phyloP scores from a whole-genome alignment of 2,797 vertebrate species.

The Lophotriccus pileatus region DNA sequence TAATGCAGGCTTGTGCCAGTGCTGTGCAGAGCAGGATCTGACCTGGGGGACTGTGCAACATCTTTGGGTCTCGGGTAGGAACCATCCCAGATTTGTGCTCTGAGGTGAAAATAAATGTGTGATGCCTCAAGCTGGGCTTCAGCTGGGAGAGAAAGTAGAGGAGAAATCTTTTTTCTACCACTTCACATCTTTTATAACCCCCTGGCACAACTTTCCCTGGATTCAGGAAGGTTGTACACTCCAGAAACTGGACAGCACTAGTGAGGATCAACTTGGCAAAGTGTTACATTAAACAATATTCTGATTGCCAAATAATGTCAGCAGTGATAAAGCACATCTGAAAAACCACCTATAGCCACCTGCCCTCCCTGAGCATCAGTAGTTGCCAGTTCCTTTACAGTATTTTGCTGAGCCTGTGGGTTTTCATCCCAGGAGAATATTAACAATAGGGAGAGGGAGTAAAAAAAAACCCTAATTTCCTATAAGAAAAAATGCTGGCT shows the following conservation, averaged over 20 bases:
- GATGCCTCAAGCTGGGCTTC: background rate
- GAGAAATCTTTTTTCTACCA: background rate
- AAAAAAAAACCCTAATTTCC: background rate
- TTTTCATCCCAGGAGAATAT: background rate
- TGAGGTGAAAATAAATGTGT: background rate
- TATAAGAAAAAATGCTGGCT: constrained; percentile 5
- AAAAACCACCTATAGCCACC: constrained; percentile 57
- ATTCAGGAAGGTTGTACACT: background rate
- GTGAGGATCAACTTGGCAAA: background rate
- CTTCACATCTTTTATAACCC: background rate
- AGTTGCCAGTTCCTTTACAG: constrained; percentile 26
- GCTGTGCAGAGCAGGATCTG: background rate
- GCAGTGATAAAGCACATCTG: constrained; percentile 25
- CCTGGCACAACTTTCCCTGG: background rate
- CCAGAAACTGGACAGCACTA: background rate
- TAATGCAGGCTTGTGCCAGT: background rate
- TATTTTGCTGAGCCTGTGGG: background rate
- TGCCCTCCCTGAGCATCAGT: background rate
- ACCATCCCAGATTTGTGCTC: background rate
- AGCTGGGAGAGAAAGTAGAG: background rate
- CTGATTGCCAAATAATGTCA: constrained; percentile 7
- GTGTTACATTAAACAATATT: background rate
- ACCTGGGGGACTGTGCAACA: background rate
- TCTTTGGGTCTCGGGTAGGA: background rate
- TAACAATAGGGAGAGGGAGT: background rate